Conservation (phyloP, 2,888 invertebrate species). For the Brachylomia viminalis region DNA sequence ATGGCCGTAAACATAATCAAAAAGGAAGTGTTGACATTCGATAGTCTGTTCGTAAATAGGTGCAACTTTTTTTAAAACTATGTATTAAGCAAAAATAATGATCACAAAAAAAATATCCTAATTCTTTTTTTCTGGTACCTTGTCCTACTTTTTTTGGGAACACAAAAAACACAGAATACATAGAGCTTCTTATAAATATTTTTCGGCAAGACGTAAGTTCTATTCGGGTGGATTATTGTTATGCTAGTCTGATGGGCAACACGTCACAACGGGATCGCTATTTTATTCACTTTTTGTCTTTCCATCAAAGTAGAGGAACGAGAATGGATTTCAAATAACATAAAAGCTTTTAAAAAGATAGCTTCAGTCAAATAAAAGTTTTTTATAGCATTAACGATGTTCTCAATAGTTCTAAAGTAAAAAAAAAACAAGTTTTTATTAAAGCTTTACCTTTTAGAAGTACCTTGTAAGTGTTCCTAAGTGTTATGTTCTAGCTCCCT, state of each 20-base stretch:
- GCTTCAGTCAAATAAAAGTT: background rate
- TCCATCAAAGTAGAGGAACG: background rate
- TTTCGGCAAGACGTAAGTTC: background rate
- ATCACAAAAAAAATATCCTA: too few species aligned
- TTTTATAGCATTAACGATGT: background rate
- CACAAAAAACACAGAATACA: background rate
- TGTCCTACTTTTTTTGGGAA: background rate
- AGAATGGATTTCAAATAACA: background rate
- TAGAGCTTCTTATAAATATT: background rate
- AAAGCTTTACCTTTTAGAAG: background rate
- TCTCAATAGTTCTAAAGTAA: background rate
- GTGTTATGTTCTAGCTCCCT: constrained; percentile 16
- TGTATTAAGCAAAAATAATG: too few species aligned
- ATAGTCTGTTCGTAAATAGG: background rate
- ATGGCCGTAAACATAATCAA: background rate
- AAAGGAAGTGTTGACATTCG: background rate
- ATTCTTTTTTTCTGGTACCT: too few species aligned
- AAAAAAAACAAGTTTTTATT: background rate
- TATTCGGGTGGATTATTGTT: constrained; percentile 5
- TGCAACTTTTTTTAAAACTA: too few species aligned
- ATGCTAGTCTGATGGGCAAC: background rate
- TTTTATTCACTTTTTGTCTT: constrained; percentile 11
- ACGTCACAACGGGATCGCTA: background rate
- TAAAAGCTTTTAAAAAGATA: too few species aligned
- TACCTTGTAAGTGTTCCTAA: constrained; percentile 13